Evolutionary conservation across 2,888 invertebrate species (phyloP).

Genomic region (Serripes groenlandicus): DNA sequence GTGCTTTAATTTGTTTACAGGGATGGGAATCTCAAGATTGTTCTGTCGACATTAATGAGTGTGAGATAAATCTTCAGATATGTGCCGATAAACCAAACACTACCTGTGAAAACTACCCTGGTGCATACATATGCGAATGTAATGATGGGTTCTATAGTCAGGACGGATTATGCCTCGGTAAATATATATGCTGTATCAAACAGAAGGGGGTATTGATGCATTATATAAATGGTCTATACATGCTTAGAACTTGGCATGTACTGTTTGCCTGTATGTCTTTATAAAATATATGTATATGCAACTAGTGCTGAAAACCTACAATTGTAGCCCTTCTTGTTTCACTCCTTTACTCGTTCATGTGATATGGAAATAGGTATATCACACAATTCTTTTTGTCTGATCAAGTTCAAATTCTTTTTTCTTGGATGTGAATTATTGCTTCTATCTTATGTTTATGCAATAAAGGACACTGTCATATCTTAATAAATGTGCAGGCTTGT

Average conservation of each 20-base stretch:
- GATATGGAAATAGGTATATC: too few relatives aligned
- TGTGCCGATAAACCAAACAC: neutral
- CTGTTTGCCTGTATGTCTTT: neutral
- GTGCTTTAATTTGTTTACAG: neutral
- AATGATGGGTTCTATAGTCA: neutral
- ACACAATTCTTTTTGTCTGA: too few relatives aligned
- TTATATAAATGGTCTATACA: neutral
- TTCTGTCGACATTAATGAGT: neutral
- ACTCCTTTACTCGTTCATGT: neutral
- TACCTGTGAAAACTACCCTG: neutral
- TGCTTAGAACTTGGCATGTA: neutral
- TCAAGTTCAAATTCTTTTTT: too few relatives aligned
- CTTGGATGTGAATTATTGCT: too few relatives aligned
- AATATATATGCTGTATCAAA: too few relatives aligned
- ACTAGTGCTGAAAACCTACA: neutral
- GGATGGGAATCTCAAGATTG: neutral
- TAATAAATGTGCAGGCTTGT: too few relatives aligned
- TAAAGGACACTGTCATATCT: too few relatives aligned
- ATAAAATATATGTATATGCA: neutral
- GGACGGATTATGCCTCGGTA: neutral
- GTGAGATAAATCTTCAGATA: neutral
- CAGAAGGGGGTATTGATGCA: neutral
- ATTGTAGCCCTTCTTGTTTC: neutral
- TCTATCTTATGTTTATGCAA: too few relatives aligned
- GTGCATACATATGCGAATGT: conserved; percentile 1